Percentiles rank a stretch among this genome's conserved stretches.
phyloP scores from a whole-genome alignment of 2,888 invertebrate species.

The Agrotis segetum region DNA sequence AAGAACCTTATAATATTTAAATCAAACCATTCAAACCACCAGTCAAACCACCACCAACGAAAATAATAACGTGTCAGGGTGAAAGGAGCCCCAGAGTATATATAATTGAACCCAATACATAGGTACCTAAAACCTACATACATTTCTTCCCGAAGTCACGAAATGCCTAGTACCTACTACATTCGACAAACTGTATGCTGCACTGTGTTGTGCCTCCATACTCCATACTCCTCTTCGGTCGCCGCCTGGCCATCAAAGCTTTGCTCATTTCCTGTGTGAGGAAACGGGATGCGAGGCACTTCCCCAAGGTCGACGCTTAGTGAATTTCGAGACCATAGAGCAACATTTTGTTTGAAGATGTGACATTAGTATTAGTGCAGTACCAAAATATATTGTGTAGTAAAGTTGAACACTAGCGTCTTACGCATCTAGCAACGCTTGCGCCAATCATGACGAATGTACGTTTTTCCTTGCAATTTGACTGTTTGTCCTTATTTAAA shows the following conservation, averaged over 20 bases:
- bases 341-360: constrained; percentile 37
- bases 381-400: neutral
- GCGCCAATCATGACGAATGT: too few species aligned
- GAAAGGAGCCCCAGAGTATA: too few species aligned
- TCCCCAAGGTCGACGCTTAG: constrained; percentile 69
- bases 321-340: constrained; percentile 64
- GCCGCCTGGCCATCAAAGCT: constrained; percentile 69
- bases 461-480: too few species aligned
- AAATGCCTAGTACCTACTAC: constrained; percentile 13
- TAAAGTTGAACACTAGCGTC: too few species aligned
- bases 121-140: neutral
- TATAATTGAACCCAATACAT: too few species aligned
- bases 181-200: constrained; percentile 2
- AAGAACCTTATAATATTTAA: too few species aligned
- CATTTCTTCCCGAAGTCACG: neutral
- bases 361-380: neutral
- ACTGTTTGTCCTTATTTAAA: too few species aligned
- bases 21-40: too few species aligned
- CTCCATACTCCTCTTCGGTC: too few species aligned
- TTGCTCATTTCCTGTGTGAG: constrained; percentile 76
- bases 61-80: too few species aligned
- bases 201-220: constrained; percentile 49
- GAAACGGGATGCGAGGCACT: constrained; percentile 74
- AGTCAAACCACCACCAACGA: too few species aligned
- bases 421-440: too few species aligned